Evolutionary conservation across 2,888 invertebrate species (phyloP).

Genomic region (Trichogramma evanescens): DNA sequence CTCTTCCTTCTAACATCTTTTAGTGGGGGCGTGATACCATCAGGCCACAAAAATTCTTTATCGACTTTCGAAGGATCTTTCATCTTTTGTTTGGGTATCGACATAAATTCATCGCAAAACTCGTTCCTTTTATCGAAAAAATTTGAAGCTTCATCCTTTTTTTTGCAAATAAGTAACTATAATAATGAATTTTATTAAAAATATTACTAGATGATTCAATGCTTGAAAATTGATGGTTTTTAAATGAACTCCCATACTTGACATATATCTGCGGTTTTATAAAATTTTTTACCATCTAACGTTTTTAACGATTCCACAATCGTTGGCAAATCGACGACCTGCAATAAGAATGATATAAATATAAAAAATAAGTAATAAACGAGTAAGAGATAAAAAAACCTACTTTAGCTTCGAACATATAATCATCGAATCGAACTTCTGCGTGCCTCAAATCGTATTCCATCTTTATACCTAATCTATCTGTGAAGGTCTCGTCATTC

Average conservation of each 20-base stretch:
- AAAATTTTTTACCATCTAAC: conserved; percentile 92
- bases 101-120: no score
- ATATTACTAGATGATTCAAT: neutral
- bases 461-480: conserved; percentile 74
- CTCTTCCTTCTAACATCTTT: conserved; percentile 90
- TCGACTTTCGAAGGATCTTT: conserved; percentile 80
- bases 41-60: conserved; percentile 89
- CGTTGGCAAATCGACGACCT: conserved; percentile 85
- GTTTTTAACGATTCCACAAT: conserved; percentile 91
- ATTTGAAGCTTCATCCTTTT: conserved; percentile 72
- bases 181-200: conserved; percentile 17
- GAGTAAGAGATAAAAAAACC: neutral
- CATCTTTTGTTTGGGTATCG: conserved; percentile 62
- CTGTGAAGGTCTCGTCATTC: conserved; percentile 71
- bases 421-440: conserved; percentile 81
- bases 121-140: conserved; percentile 70
- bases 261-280: conserved; percentile 94
- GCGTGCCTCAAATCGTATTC: conserved; percentile 85
- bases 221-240: neutral
- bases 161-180: conserved; percentile 76
- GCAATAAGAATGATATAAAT: conserved; percentile 5
- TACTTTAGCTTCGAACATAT: conserved; percentile 76
- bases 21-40: conserved; percentile 91
- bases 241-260: conserved; percentile 54
- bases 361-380: neutral